These are phyloP conservation scores for Callipepla californica DNA, from an alignment of 2,113 vertebrate genomes.

Conservation along the genomic window DNA sequence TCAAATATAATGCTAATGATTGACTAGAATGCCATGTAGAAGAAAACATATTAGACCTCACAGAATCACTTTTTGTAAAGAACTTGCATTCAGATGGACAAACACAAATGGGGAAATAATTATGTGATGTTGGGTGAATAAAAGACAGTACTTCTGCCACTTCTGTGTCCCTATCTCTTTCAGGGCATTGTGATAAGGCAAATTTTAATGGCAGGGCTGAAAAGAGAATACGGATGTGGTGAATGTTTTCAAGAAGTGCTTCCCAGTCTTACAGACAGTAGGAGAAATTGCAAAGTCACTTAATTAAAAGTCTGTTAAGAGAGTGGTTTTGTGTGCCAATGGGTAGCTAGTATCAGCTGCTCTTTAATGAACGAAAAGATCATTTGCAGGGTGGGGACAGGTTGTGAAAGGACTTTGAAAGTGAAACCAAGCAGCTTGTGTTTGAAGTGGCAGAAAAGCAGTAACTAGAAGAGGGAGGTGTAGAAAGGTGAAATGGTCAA, in stretches of 20 bases:
- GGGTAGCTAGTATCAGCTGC: not conserved
- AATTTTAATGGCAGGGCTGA: not conserved
- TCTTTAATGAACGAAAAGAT: conserved; percentile 3
- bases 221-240: not conserved
- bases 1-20: not conserved
- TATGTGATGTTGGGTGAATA: not conserved
- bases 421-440: conserved; percentile 22
- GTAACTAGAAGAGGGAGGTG: not conserved
- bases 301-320: not conserved
- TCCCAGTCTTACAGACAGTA: not conserved
- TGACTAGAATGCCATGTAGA: not conserved
- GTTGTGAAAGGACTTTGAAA: conserved; percentile 20
- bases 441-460: conserved; percentile 46
- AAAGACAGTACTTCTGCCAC: not conserved
- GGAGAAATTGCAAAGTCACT: not conserved
- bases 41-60: not conserved
- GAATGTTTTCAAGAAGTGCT: not conserved
- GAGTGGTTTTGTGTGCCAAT: not conserved
- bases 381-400: conserved; percentile 20
- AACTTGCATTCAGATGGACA: not conserved
- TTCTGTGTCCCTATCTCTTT: not conserved
- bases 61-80: not conserved
- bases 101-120: not conserved
- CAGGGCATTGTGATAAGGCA: not conserved
- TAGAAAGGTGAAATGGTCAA: conserved; percentile 35